Evolutionary conservation across 2,113 vertebrate species (phyloP).

Genomic region (Oryctolagus cuniculus): DNA sequence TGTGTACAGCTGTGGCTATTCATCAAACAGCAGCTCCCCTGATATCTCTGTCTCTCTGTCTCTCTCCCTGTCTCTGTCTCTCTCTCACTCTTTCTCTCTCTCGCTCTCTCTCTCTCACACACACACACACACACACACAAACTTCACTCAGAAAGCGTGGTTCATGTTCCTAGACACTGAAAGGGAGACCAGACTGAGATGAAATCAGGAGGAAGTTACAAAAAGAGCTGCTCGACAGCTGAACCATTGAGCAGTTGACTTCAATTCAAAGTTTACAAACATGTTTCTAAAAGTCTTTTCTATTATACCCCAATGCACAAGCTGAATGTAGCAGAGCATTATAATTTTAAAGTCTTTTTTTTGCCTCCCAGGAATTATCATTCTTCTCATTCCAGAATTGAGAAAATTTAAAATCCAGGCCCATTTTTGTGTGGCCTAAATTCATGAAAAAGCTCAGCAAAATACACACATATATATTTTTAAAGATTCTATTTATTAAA

Average conservation of each 20-base stretch:
- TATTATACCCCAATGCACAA: background rate
- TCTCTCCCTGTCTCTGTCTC: too few relatives aligned
- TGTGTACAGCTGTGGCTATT: background rate
- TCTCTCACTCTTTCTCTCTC: too few relatives aligned
- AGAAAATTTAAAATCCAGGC: background rate
- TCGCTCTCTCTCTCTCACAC: too few relatives aligned
- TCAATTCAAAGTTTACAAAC: slow-evolving; percentile 44
- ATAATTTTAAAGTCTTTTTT: background rate
- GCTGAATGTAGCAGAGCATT: background rate
- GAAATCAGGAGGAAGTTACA: rapidly evolving
- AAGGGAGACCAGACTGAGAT: background rate
- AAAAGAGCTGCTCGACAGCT: background rate
- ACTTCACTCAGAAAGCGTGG: background rate
- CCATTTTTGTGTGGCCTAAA: slow-evolving; percentile 17
- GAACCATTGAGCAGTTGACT: slow-evolving; percentile 7
- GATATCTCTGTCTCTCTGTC: too few relatives aligned
- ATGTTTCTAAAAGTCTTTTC: slow-evolving; percentile 3
- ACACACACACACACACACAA: background rate
- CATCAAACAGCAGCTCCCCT: background rate
- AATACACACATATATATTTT: background rate
- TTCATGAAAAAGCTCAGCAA: slow-evolving; percentile 41
- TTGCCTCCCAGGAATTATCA: background rate
- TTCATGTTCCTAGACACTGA: background rate
- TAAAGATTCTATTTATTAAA: background rate
- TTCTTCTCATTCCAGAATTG: background rate